Conservation (phyloP, 2,888 invertebrate species). For the Microctonus brassicae region DNA sequence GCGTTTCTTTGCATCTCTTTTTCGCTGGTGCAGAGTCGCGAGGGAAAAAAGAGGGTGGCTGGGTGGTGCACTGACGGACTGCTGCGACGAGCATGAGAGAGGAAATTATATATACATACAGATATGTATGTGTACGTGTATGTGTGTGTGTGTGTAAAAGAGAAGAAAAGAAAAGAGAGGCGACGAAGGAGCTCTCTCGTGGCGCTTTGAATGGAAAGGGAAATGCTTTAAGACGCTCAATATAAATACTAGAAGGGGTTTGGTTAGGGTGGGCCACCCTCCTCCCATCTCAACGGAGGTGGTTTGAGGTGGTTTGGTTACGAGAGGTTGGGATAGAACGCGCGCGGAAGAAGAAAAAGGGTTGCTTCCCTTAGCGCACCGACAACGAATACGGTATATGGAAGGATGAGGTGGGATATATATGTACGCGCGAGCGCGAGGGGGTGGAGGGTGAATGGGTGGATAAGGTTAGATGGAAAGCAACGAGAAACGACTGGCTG, state of each 20-base stretch:
- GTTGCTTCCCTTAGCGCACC: constrained; percentile 67
- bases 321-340: constrained; percentile 14
- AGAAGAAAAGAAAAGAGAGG: constrained; percentile 25
- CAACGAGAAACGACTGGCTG: constrained; percentile 42
- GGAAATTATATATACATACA: too few relatives aligned
- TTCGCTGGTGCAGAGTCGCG: constrained; percentile 7
- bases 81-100: constrained; percentile 43
- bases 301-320: neutral
- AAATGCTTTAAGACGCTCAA: constrained; percentile 70
- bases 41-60: neutral
- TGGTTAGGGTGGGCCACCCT: neutral
- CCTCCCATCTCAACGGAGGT: too few relatives aligned
- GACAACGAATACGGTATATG: constrained; percentile 55
- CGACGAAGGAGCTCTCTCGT: constrained; percentile 35
- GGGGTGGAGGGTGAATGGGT: constrained; percentile 37
- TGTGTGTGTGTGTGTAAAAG: constrained; percentile 41
- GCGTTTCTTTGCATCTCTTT: constrained; percentile 32
- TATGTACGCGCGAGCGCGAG: constrained; percentile 29
- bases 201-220: constrained; percentile 50
- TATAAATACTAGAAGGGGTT: constrained; percentile 62
- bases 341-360: constrained; percentile 64
- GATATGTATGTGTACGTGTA: too few relatives aligned
- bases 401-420: constrained; percentile 23
- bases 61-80: constrained; percentile 22
- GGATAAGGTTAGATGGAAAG: constrained; percentile 50